These are phyloP conservation scores for Aythya baeri DNA, from an alignment of 2,113 vertebrate genomes.

Conservation along the genomic window DNA sequence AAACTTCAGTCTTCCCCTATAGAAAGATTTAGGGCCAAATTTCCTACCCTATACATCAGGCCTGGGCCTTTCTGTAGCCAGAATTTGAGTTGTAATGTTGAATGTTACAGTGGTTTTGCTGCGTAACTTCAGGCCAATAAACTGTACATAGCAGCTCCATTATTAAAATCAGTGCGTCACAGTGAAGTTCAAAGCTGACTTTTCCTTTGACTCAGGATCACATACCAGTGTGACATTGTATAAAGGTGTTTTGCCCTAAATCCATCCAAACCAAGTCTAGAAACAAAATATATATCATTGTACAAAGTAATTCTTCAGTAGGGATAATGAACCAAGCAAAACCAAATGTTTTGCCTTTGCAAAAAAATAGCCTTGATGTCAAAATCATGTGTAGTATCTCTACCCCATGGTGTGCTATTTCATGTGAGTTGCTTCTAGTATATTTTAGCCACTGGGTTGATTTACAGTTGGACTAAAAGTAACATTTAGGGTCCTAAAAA, in stretches of 20 bases:
- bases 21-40: not conserved
- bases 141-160: not conserved
- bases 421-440: not conserved
- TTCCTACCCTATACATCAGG: not conserved
- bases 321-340: not conserved
- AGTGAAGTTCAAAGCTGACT: slow-evolving; percentile 1
- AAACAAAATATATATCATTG: not conserved
- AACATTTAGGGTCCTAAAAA: not conserved
- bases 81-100: not conserved
- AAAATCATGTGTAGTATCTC: not conserved
- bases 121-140: slow-evolving; percentile 5
- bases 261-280: not conserved
- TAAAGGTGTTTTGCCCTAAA: not conserved
- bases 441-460: not conserved
- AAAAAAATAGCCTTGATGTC: not conserved
- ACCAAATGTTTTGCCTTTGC: not conserved
- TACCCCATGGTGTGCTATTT: not conserved
- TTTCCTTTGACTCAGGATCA: not conserved
- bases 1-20: not conserved
- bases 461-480: not conserved
- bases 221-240: not conserved
- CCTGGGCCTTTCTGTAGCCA: not conserved
- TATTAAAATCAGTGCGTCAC: slow-evolving; percentile 10
- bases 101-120: slow-evolving; percentile 23
- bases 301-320: not conserved